Base-by-base conservation (phyloP, 2,113 vertebrate genomes). In the Camelus bactrianus region DNA sequence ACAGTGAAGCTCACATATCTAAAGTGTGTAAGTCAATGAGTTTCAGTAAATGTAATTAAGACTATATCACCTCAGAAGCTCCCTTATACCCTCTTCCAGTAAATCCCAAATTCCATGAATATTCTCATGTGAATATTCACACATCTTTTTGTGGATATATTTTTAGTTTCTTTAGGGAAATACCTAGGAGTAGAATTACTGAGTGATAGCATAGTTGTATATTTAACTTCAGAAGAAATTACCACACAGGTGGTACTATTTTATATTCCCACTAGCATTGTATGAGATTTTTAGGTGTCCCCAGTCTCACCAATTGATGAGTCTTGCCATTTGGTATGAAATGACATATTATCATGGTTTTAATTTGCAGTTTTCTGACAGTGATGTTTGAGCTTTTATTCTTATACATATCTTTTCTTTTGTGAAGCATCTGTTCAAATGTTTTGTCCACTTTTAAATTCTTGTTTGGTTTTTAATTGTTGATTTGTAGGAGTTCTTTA, bases 71-170 rank as follows among this genome's bases (percentile, higher is more conserved):
- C 30, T 81, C 35, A 83, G 20, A 72, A 54, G 20, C n/a, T 35
- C 30, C 42, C 11, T 75, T 46, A 72, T 19, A 15, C 1, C 32
- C 6, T 62, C 8, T 62, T 65, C 28, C 50, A 65, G 32, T 64
- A 95, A 93, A 82, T 73, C 46, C n/a, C n/a, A 94, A 62, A 26
- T 72, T 93, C 50, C 60, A 58, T 76, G 35, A 86, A 64, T 48
- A 67, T 35, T 60, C 50, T 60, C 56, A 54, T 58, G 38, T 42
- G 38, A 42, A 42, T 42, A 42, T 42, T 42, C 38, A 60, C 5
- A 58, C 13, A 56, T 67, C 5, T 69, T 84, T 81, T 79, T 58
- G 14, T n/a, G 77, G n/a, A 73, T 35, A 20, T 42, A 35, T 56
- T 69, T 91, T 79, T 35, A 24, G 2, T 77, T 89, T n/a, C 87